Percentiles rank a stretch among this genome's conserved stretches.
These are phyloP conservation scores for Cantharis rufa DNA, from an alignment of 2,888 invertebrate genomes.

Conservation along the genomic window DNA sequence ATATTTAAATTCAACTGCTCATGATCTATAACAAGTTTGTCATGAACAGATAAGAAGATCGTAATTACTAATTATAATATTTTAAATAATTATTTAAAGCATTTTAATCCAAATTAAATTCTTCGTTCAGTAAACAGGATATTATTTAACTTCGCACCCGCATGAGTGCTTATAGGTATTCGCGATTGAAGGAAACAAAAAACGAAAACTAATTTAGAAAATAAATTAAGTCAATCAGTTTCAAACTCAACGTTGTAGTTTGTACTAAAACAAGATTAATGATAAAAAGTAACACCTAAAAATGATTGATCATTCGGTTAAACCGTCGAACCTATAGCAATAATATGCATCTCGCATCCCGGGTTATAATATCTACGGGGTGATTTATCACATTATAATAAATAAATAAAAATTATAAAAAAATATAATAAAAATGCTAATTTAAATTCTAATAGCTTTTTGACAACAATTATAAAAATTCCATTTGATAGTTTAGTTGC, in stretches of 20 bases:
- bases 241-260: neutral
- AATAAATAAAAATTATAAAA: too few species aligned
- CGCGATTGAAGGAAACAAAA: neutral
- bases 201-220: neutral
- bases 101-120: neutral
- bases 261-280: neutral
- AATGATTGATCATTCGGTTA: neutral
- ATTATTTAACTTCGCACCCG: neutral
- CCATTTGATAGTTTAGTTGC: neutral
- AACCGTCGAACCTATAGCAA: neutral
- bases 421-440: too few species aligned
- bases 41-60: neutral
- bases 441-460: neutral
- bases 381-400: too few species aligned
- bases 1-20: neutral
- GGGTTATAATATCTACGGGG: too few species aligned
- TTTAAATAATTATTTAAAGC: neutral
- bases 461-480: neutral
- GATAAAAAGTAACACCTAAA: neutral
- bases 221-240: neutral
- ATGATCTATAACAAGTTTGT: neutral
- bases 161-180: neutral
- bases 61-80: neutral
- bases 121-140: neutral
- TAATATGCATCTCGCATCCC: too few species aligned